These are phyloP conservation scores for Ictalurus furcatus DNA, from an alignment of 2,113 vertebrate species.

Conservation along the genomic window DNA sequence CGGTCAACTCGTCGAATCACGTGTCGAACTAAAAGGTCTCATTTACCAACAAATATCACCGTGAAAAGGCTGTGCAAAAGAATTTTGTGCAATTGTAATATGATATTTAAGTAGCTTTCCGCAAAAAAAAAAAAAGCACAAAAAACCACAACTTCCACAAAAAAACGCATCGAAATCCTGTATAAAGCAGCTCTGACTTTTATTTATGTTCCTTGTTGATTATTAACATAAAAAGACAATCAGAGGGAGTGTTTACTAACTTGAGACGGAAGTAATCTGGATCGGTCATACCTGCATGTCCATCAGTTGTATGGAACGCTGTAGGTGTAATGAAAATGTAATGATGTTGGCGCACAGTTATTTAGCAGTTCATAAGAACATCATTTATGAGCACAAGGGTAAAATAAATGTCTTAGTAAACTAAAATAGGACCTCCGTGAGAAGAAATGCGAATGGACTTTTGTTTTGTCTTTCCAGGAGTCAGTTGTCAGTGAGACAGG, in stretches of 20 bases:
- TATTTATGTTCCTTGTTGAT: background rate
- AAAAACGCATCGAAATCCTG: too few relatives aligned
- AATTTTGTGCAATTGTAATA: too few relatives aligned
- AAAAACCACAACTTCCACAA: too few relatives aligned
- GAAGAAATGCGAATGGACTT: background rate
- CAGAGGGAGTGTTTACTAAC: background rate
- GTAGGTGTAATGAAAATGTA: background rate
- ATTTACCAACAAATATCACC: too few relatives aligned
- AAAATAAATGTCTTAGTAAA: background rate
- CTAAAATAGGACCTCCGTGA: background rate
- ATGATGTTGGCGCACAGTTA: background rate
- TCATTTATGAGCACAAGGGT: background rate
- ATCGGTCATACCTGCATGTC: background rate
- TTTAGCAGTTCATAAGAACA: background rate
- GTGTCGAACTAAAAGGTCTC: too few relatives aligned
- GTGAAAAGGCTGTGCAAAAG: too few relatives aligned
- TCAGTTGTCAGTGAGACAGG: background rate
- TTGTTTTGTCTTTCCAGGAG: background rate
- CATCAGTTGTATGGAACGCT: background rate
- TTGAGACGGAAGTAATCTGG: background rate
- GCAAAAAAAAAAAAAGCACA: too few relatives aligned
- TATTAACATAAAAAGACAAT: background rate
- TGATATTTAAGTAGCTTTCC: too few relatives aligned
- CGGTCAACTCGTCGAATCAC: too few relatives aligned
- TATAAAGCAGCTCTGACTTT: background rate